Conservation (phyloP, 2,888 invertebrate species). For the Andrena bucephala region DNA sequence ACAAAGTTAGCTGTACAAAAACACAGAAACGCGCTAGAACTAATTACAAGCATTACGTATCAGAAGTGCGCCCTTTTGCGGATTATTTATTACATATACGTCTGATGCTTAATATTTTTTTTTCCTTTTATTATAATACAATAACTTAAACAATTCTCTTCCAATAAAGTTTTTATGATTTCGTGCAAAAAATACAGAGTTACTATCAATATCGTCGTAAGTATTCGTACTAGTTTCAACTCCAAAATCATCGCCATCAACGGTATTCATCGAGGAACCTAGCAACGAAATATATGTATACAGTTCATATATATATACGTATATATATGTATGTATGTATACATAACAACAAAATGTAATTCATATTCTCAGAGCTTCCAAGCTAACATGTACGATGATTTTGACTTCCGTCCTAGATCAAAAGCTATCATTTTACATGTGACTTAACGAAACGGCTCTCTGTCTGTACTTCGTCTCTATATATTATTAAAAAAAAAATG, state of each 20-base stretch:
- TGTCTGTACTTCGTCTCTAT: constrained; percentile 28
- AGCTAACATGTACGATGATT: constrained; percentile 33
- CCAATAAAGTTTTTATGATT: constrained; percentile 45
- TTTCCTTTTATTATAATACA: constrained; percentile 77
- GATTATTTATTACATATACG: constrained; percentile 48
- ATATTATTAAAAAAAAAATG: constrained; percentile 51
- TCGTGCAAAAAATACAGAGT: constrained; percentile 50
- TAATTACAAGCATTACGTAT: constrained; percentile 59
- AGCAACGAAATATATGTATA: constrained; percentile 58
- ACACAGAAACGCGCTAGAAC: constrained; percentile 56
- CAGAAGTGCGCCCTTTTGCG: constrained; percentile 28
- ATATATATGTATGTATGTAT: constrained; percentile 18
- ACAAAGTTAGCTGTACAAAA: constrained; percentile 66
- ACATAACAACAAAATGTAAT: constrained; percentile 59
- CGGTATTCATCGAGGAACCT: constrained; percentile 55
- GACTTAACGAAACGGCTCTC: constrained; percentile 26
- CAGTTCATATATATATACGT: constrained; percentile 7
- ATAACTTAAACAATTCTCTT: constrained; percentile 76
- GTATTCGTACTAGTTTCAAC: constrained; percentile 38
- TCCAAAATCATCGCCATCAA: constrained; percentile 48
- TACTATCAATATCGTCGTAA: constrained; percentile 45
- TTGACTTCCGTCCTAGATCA: constrained; percentile 27
- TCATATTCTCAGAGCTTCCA: constrained; percentile 41
- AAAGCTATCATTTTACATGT: constrained; percentile 25
- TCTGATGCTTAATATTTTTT: constrained; percentile 66